phyloP scores from a whole-genome alignment of 2,888 invertebrate genomes.

The Drosophila greeni region DNA sequence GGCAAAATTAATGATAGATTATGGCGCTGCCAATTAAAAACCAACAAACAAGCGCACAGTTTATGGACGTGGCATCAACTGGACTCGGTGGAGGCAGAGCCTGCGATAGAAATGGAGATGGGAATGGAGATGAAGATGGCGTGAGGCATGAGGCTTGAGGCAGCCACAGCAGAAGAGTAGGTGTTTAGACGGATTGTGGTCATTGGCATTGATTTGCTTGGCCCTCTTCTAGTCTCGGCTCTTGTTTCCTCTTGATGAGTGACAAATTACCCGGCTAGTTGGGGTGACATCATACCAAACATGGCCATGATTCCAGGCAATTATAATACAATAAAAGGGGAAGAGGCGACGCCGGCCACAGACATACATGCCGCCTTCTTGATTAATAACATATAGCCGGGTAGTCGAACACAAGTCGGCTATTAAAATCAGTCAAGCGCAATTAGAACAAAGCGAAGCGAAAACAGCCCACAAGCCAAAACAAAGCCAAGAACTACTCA shows the following conservation, averaged over 20 bases:
- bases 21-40: slow-evolving; percentile 73
- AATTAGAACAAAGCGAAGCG: slow-evolving; percentile 64
- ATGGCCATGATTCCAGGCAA: slow-evolving; percentile 52
- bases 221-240: not conserved
- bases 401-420: slow-evolving; percentile 30
- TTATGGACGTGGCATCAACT: slow-evolving; percentile 56
- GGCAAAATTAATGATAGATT: slow-evolving; percentile 74
- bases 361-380: slow-evolving; percentile 40
- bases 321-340: slow-evolving; percentile 62
- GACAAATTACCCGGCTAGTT: slow-evolving; percentile 57
- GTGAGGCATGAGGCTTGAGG: slow-evolving; percentile 6
- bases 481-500: slow-evolving; percentile 14
- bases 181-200: slow-evolving; percentile 64
- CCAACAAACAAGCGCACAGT: slow-evolving; percentile 72
- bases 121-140: slow-evolving; percentile 13
- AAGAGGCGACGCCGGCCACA: slow-evolving; percentile 4
- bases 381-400: slow-evolving; percentile 62
- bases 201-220: slow-evolving; percentile 44
- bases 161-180: slow-evolving; percentile 52
- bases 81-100: not conserved
- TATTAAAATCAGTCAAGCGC: slow-evolving; percentile 71
- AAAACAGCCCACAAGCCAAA: slow-evolving; percentile 14
- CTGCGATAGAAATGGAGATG: slow-evolving; percentile 22
- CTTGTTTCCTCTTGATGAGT: slow-evolving; percentile 51
- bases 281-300: slow-evolving; percentile 63